phyloP scores from a whole-genome alignment of 2,797 vertebrate species.

The Xiphophorus birchmanni region DNA sequence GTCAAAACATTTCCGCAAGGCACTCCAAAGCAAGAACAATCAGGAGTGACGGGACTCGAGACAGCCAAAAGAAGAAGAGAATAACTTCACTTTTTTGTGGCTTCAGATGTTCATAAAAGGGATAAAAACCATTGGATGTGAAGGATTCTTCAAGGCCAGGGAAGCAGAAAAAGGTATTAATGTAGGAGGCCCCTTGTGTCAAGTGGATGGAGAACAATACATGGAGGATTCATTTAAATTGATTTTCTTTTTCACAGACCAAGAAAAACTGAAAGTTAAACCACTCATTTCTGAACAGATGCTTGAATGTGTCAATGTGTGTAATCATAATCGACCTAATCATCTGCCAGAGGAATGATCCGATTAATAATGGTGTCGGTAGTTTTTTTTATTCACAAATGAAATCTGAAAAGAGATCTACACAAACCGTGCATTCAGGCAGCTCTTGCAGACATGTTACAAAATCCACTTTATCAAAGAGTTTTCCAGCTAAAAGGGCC shows the following conservation, averaged over 20 bases:
- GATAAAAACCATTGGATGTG: not conserved
- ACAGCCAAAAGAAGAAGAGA: not conserved
- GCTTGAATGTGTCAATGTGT: not conserved
- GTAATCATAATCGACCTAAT: not conserved
- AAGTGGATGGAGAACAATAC: not conserved
- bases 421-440: not conserved
- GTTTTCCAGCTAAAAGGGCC: not conserved
- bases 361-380: not conserved
- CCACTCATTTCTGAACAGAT: not conserved
- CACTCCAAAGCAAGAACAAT: not conserved
- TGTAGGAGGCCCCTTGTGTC: not conserved
- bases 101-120: not conserved
- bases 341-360: not conserved
- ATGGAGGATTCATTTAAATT: not conserved
- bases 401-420: not conserved
- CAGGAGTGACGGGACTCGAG: not conserved
- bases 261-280: constrained; percentile 6
- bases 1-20: constrained; percentile 13
- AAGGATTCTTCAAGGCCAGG: constrained; percentile 6
- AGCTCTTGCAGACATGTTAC: not conserved
- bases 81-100: not conserved
- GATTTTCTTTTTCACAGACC: not conserved
- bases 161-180: constrained; percentile 11
- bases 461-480: not conserved
- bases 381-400: too few species aligned